A percentile compares a stretch with the other conserved stretches of the same genome.
Conservation (phyloP, 1,140 invertebrate genomes). For the Dryas iulia region DNA sequence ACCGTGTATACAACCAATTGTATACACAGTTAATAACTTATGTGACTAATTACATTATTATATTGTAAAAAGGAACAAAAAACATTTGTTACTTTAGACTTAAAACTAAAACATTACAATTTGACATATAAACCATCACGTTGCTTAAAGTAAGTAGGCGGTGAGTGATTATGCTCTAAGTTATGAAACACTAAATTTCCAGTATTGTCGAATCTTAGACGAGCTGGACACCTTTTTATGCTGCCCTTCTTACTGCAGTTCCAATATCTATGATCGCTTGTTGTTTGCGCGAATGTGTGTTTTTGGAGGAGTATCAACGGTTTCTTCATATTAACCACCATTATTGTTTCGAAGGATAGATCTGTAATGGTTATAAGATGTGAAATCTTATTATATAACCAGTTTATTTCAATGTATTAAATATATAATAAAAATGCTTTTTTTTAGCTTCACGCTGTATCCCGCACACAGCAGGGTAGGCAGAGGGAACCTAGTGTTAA, state of each 20-base stretch:
- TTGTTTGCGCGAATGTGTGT: conserved; percentile 54
- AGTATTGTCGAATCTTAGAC: conserved; percentile 42
- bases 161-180: conserved; percentile 45
- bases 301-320: conserved; percentile 41
- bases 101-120: too few species aligned
- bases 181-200: conserved; percentile 39
- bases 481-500: too few species aligned
- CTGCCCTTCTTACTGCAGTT: conserved; percentile 50
- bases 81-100: too few species aligned
- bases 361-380: conserved; percentile 26
- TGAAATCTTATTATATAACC: too few species aligned
- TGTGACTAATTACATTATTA: too few species aligned
- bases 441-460: too few species aligned
- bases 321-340: conserved; percentile 38
- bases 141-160: conserved; percentile 38
- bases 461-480: too few species aligned
- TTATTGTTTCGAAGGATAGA: conserved; percentile 39
- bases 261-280: conserved; percentile 53
- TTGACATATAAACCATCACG: conserved; percentile 38
- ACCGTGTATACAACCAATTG: too few species aligned
- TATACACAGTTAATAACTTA: too few species aligned
- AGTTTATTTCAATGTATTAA: too few species aligned
- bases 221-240: conserved; percentile 43
- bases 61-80: too few species aligned
- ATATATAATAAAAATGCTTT: too few species aligned